Evolutionary conservation across 2,113 vertebrate species (phyloP).

Genomic region (Platichthys flesus): DNA sequence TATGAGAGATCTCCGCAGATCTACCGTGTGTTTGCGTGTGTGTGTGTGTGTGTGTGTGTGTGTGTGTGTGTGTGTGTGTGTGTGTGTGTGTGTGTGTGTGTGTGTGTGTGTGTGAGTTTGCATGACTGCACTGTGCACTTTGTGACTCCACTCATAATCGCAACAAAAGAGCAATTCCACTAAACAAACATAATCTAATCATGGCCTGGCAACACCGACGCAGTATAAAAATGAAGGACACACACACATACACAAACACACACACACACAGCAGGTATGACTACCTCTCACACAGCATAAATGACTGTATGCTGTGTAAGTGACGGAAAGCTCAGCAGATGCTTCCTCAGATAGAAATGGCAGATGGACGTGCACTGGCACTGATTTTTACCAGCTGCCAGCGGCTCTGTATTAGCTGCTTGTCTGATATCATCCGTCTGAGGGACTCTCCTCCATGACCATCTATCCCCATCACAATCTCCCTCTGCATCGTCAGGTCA

Average conservation of each 20-base stretch:
- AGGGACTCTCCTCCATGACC: constrained; percentile 24
- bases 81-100: neutral
- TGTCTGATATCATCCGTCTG: constrained; percentile 56
- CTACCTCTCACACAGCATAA: constrained; percentile 24
- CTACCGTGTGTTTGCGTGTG: neutral
- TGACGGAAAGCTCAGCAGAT: constrained; percentile 57
- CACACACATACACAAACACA: constrained; percentile 12
- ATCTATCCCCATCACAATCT: constrained; percentile 55
- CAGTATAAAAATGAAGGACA: constrained; percentile 9
- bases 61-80: constrained; percentile 12
- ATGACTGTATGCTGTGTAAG: constrained; percentile 38
- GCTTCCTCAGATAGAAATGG: constrained; percentile 46
- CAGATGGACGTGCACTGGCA: constrained; percentile 25
- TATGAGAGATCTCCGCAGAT: constrained; percentile 21
- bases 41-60: constrained; percentile 1
- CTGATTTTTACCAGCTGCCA: constrained; percentile 42
- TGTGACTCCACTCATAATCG: neutral
- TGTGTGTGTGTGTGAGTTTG: constrained; percentile 3
- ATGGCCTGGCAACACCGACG: constrained; percentile 6
- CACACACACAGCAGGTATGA: constrained; percentile 20
- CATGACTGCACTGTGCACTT: constrained; percentile 9
- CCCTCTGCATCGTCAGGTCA: constrained; percentile 28
- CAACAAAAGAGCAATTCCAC: constrained; percentile 38
- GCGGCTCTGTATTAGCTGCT: constrained; percentile 52
- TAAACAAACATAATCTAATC: constrained; percentile 53